Conservation (phyloP, 2,797 vertebrate species). For the Simalia tracyae region DNA sequence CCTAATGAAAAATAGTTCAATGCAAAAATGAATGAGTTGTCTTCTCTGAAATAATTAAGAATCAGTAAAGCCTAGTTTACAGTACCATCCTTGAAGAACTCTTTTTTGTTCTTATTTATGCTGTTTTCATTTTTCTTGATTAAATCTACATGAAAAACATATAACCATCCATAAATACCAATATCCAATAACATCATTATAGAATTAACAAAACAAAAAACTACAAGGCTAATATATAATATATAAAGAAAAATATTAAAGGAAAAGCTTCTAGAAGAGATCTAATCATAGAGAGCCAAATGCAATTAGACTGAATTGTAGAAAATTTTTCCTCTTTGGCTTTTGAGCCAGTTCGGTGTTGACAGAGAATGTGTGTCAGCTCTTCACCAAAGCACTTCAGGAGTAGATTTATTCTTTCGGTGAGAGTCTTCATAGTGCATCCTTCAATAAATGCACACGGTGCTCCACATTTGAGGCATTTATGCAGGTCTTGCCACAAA, state of each 20-base stretch:
- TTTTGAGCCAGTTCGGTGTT: neutral
- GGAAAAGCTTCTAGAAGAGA: neutral
- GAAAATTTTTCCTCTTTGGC: neutral
- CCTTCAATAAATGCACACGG: neutral
- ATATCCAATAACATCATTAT: neutral
- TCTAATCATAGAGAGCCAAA: neutral
- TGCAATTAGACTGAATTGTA: neutral
- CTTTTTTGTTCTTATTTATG: neutral
- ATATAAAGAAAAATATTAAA: neutral
- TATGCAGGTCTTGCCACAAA: neutral
- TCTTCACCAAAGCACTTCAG: neutral
- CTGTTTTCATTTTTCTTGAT: neutral
- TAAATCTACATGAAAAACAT: neutral
- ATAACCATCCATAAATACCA: neutral
- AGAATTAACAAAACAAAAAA: neutral
- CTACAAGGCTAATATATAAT: neutral
- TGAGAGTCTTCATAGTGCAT: neutral
- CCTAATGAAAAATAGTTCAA: neutral
- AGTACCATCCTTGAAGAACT: conserved; percentile 12
- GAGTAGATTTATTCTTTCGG: neutral
- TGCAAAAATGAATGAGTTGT: conserved; percentile 28
- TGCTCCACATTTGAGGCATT: neutral
- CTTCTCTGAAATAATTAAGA: conserved; percentile 2
- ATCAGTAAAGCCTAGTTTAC: neutral
- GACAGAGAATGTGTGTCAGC: neutral